Conservation (phyloP, 2,888 invertebrate species). For the Phengaris arion region DNA sequence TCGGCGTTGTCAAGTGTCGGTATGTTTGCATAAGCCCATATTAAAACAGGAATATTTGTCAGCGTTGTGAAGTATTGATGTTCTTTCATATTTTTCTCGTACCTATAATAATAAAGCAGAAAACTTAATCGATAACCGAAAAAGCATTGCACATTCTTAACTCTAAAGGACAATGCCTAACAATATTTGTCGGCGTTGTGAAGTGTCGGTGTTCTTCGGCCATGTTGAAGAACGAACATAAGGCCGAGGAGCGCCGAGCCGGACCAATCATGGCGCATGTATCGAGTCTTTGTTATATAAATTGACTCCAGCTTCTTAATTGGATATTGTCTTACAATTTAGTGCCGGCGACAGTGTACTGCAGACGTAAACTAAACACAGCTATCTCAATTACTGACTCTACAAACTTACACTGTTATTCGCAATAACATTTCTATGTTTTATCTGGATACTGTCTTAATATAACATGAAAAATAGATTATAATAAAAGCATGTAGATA, state of each 20-base stretch:
- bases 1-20: too few species aligned
- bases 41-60: too few species aligned
- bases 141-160: too few species aligned
- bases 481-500: too few species aligned
- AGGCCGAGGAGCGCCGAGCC: constrained; percentile 63
- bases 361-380: constrained; percentile 21
- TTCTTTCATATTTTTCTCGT: too few species aligned
- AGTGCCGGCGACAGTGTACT: constrained; percentile 32
- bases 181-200: neutral
- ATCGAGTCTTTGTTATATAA: constrained; percentile 67
- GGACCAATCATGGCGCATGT: constrained; percentile 54
- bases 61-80: too few species aligned
- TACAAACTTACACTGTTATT: constrained; percentile 13
- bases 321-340: constrained; percentile 43
- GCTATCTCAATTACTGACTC: constrained; percentile 18
- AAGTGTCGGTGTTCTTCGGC: constrained; percentile 37
- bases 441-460: neutral
- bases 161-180: neutral
- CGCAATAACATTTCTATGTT: constrained; percentile 14
- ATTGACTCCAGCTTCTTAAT: constrained; percentile 57
- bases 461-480: neutral
- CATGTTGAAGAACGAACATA: constrained; percentile 51
- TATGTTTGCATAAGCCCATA: too few species aligned
- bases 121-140: too few species aligned
- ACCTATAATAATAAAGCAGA: too few species aligned